These are phyloP conservation scores for Prosapia bicincta DNA, from an alignment of 2,888 invertebrate genomes.

Conservation along the genomic window DNA sequence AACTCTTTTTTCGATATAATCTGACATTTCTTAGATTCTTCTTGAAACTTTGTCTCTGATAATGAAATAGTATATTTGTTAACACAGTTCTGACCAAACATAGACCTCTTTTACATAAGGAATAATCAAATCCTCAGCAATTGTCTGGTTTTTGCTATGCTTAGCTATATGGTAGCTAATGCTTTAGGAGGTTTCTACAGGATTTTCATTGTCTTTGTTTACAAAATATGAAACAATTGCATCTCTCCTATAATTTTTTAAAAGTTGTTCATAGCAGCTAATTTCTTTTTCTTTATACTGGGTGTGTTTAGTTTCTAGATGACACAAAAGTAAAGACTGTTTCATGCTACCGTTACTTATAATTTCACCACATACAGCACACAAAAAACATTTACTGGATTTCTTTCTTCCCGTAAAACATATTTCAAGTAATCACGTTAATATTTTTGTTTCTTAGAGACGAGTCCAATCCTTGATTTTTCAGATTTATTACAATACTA, in stretches of 20 bases:
- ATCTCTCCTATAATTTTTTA: not conserved
- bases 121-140: slow-evolving; percentile 7
- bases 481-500: not conserved
- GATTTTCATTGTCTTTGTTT: slow-evolving; percentile 14
- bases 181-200: slow-evolving; percentile 3
- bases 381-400: too few species aligned
- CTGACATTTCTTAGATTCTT: not conserved
- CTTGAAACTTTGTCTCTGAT: slow-evolving; percentile 3
- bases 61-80: slow-evolving; percentile 3
- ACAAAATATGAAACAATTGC: not conserved
- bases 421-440: not conserved
- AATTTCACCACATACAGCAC: not conserved
- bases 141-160: slow-evolving; percentile 5
- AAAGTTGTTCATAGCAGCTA: slow-evolving; percentile 7
- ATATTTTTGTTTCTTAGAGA: slow-evolving; percentile 5
- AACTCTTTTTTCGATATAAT: slow-evolving; percentile 4
- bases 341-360: slow-evolving; percentile 3
- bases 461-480: not conserved
- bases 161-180: slow-evolving; percentile 8
- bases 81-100: slow-evolving; percentile 3
- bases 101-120: slow-evolving; percentile 5
- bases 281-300: slow-evolving; percentile 9
- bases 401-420: not conserved
- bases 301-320: slow-evolving; percentile 10
- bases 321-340: slow-evolving; percentile 4